Percentiles rank a stretch among this genome's conserved stretches.
Evolutionary conservation across 2,888 invertebrate species (phyloP).

Genomic region (Dolichopus griseipennis): DNA sequence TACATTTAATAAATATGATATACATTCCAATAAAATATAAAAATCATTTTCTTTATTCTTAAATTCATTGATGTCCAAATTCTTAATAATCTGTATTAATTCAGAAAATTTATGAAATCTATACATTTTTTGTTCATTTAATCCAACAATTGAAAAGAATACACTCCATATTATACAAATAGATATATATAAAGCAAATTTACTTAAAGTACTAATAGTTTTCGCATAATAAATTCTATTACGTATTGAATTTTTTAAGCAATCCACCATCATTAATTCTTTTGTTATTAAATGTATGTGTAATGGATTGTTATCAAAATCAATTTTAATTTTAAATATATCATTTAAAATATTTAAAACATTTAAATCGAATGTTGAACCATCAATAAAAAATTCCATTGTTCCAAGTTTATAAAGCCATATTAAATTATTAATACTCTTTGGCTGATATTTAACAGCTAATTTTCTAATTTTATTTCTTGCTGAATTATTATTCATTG

Average conservation of each 20-base stretch:
- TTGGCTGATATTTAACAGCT: background rate
- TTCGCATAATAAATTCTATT: background rate
- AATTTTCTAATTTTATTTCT: background rate
- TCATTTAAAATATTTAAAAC: background rate
- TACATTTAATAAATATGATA: conserved; percentile 9
- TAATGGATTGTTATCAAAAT: conserved; percentile 4
- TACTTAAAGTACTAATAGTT: background rate
- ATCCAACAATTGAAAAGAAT: background rate
- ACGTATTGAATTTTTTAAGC: background rate
- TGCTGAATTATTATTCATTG: background rate
- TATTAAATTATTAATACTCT: background rate
- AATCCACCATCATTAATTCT: background rate
- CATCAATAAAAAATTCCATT: background rate
- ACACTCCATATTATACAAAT: background rate
- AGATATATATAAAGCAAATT: background rate
- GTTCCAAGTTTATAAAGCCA: background rate
- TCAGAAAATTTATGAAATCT: conserved; percentile 9
- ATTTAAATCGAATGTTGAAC: background rate
- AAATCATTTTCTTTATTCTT: background rate
- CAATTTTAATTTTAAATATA: background rate
- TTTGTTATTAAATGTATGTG: background rate
- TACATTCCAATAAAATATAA: background rate
- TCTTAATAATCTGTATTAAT: background rate
- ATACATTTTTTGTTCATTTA: background rate
- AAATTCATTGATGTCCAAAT: background rate